Base-by-base conservation (phyloP, 2,797 vertebrate genomes). In the Falco rusticolus region DNA sequence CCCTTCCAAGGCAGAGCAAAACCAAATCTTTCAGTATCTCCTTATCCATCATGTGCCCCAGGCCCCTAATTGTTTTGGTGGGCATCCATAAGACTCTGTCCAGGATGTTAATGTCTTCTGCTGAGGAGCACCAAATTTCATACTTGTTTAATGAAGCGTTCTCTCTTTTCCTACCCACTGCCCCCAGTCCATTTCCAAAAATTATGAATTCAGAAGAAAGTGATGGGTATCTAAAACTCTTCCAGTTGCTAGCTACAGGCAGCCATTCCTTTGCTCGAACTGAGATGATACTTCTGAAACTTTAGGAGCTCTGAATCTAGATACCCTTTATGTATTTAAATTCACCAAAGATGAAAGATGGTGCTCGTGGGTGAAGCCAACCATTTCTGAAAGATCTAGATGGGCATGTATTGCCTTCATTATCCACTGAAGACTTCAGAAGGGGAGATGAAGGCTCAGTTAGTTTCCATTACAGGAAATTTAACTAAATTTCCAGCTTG, bases 151-250 rank as follows among this genome's bases (percentile, higher is more conserved):
- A 69, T 28, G 43, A 48, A 21, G 9, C 57, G 43, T 68, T 68
- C 6, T 65, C 7, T 50, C 3, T n/a, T 53, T 64, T 57, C 34
- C 26, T 33, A 37, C 1, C 1, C 0, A 9, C 8, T 45, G 45
- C 1, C 2, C 9, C 19, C 13, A 37, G 13, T 4, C 16, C 2
- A 28, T 85, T 87, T 89, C 29, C 6, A 31, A 89, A 93, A 87
- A 53, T 15, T 26, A 61, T 18, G 10, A 65, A 72, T 26, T 48
- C 11, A n/a, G 16, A 76, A 64, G 6, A 11, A 87, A 74, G 11
- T 31, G 9, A 5, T 86, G 11, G 15, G 39, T 85, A 59, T 72
- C 56, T 87, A 66, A 74, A 85, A 15, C 19, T 88, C 20, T 81
- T 56, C 19, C 17, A 61, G 59, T 5, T 18, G 7, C 31, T 37